Conservation (phyloP, 2,113 vertebrate species). For the Pachypanchax playfairii region DNA sequence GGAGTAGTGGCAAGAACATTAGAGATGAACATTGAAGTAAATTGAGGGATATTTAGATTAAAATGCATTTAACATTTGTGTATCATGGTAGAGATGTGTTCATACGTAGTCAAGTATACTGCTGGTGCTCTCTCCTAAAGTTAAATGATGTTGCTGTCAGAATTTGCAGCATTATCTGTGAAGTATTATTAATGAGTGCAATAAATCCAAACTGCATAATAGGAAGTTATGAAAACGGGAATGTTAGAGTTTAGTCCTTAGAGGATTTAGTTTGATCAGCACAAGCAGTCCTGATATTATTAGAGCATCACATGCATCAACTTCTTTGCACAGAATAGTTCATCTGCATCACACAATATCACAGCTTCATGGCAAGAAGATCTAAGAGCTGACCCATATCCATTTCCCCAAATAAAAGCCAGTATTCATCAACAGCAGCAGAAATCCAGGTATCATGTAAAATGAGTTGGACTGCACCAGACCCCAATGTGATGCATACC, state of each 20-base stretch:
- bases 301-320: constrained; percentile 41
- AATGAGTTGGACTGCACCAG: no score
- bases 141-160: constrained; percentile 90
- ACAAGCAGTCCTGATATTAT: constrained; percentile 59
- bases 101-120: constrained; percentile 85
- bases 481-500: no score
- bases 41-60: constrained; percentile 78
- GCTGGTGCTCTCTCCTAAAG: constrained; percentile 81
- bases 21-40: constrained; percentile 71
- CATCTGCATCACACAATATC: no score
- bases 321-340: constrained; percentile 42
- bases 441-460: no score
- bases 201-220: constrained; percentile 93
- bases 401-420: no score
- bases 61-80: constrained; percentile 70
- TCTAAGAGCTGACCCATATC: no score
- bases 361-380: no score
- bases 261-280: constrained; percentile 85
- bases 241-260: constrained; percentile 86
- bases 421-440: no score
- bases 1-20: constrained; percentile 66
- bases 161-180: constrained; percentile 86
- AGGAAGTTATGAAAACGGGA: constrained; percentile 92
- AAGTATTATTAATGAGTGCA: constrained; percentile 97
- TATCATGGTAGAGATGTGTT: constrained; percentile 76